Conservation (phyloP, 2,113 vertebrate species). For the Cygnus buccinator region DNA sequence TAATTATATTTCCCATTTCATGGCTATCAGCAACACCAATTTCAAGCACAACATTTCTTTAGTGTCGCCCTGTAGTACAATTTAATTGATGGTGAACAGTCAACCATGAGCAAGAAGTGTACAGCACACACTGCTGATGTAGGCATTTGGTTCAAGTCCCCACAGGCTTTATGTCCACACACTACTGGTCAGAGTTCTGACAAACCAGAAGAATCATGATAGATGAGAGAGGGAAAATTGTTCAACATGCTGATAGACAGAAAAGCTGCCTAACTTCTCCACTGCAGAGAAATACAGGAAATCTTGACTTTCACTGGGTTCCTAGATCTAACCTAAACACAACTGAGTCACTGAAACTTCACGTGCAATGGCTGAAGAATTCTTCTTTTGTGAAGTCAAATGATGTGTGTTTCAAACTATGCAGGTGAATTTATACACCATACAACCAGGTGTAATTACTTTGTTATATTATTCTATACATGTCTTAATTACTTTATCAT, state of each 20-base stretch:
- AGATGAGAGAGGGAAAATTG: not conserved
- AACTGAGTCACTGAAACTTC: not conserved
- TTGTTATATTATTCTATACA: not conserved
- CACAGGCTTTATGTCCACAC: not conserved
- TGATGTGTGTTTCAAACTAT: not conserved
- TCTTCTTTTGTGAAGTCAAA: not conserved
- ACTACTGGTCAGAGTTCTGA: not conserved
- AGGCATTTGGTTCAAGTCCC: not conserved
- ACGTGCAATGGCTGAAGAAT: not conserved
- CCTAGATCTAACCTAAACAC: not conserved
- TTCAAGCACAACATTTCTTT: not conserved
- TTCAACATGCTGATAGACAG: not conserved
- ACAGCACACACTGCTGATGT: not conserved
- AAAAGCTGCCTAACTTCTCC: not conserved
- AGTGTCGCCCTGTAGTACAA: not conserved
- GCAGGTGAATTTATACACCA: not conserved
- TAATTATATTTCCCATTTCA: not conserved
- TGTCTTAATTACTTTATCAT: not conserved
- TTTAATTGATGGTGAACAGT: not conserved
- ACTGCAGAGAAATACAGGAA: not conserved
- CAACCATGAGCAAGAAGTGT: not conserved
- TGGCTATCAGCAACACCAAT: not conserved
- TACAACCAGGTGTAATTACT: not conserved
- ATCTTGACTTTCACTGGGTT: not conserved
- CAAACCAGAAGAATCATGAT: not conserved